Base-by-base conservation (phyloP, 2,113 vertebrate species). In the Smithornis capensis region DNA sequence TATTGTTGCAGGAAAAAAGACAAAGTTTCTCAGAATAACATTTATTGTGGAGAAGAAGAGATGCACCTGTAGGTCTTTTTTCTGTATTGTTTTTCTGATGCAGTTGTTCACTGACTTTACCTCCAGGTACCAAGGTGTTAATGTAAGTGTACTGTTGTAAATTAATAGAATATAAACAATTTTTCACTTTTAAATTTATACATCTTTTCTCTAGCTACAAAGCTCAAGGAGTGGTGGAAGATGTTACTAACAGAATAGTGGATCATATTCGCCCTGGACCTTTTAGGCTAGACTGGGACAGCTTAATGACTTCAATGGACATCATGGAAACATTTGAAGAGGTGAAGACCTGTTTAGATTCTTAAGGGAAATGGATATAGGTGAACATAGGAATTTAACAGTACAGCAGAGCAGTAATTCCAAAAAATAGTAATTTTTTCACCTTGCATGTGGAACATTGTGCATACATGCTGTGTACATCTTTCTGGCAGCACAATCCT, bases 281-380 rank as follows among this genome's bases (percentile, higher is more conserved):
- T 37, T 98, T 97, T 44, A 97, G 98, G 27, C 89, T 99, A 59
- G 74, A 98, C 37, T 99, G 98, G 98, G 98, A 99, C 93, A 98
- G 97, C 65, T 94, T 99, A 55, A 98, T 99, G 98, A 99, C 98
- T n/a, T 96, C 98, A 11, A 92, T 99, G 98, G 98, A 99, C 78
- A 98, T 99, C 60, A 42, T 98, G 78, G 97, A 98, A 90, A 97
- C 98, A 0, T 97, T 98, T 77, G 98, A 98, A 74, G 96, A 98
- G 98, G 98, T 99, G 93, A 96, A 68, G 24, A 47, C 22, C 74
- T 75, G n/a, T 55, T 75, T 68, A 50, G n/a, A 44, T 77, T 76
- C 35, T 71, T 87, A 29, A 89, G 28, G 4, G 10, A 80, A 76
- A 60, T 49, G n/a, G 65, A 6, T 42, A 6, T 67, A 73, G 23